Base-by-base conservation (phyloP, 2,888 invertebrate species). In the Melanophora roralis region DNA sequence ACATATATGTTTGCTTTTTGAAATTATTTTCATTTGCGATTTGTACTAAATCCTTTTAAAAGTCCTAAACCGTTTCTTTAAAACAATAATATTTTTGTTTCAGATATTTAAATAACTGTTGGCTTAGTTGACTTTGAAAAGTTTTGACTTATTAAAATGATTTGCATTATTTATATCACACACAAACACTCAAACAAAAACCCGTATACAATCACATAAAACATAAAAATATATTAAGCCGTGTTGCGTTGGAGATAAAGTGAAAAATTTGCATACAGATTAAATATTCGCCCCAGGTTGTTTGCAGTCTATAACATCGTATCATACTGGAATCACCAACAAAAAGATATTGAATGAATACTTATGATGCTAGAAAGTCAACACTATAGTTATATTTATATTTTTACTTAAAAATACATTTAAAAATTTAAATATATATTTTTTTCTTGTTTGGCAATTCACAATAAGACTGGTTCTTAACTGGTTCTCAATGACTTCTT, bases 231-330 rank as follows among this genome's bases (percentile, higher is more conserved):
- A 67, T 43, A 68, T 73, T 68, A 72, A 47, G 69, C 45, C 55
- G 55, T 75, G 55, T 49, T 65, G 40, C 14, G 59, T 14, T 27
- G 32, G 16, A 75, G 60, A 78, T 69, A 65, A 78, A 74, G 32
- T 64, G 19, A 36, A 73, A 79, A 79, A 79, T 79, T 79, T 79
- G 75, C 79, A 79, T 79, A 79, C 59, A 72, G 74, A 79, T 75
- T 79, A 79, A 75, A 71, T 65, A 49, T 60, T 71, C 21, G 71
- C 79, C 67, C n/a, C n/a, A n/a, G n/a, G n/a, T n/a, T n/a, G n/a
- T n/a, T n/a, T n/a, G n/a, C n/a, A n/a, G n/a, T n/a, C n/a, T n/a
- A n/a, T n/a, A n/a, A n/a, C n/a, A n/a, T n/a, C n/a, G n/a, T n/a
- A n/a, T n/a, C n/a, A n/a, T n/a, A n/a, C n/a, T n/a, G n/a, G n/a